Evolutionary conservation across 2,888 invertebrate genomes (phyloP).

Genomic region (Scaptomyza cyrtandrae): DNA sequence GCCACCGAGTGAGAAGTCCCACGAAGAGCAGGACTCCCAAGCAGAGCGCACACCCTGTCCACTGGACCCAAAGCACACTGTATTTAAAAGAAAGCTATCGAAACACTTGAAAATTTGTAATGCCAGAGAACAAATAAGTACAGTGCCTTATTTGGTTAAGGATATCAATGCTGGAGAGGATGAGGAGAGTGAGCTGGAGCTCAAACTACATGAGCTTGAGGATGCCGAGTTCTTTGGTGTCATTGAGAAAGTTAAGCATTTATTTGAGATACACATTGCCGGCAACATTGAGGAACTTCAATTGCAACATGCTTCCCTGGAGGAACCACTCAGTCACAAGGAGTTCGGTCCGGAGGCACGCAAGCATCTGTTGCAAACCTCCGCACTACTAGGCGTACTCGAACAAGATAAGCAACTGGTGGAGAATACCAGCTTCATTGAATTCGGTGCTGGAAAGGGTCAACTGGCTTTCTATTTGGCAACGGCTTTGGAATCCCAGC

Average conservation of each 20-base stretch:
- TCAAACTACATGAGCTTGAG: slow-evolving; percentile 84
- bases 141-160: slow-evolving; percentile 84
- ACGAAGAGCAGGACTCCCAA: slow-evolving; percentile 50
- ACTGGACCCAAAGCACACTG: slow-evolving; percentile 90
- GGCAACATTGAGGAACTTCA: slow-evolving; percentile 84
- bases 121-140: slow-evolving; percentile 86
- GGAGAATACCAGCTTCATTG: slow-evolving; percentile 90
- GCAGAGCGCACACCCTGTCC: slow-evolving; percentile 88
- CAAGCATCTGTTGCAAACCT: slow-evolving; percentile 92
- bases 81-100: slow-evolving; percentile 87
- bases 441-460: slow-evolving; percentile 96
- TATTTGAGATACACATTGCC: slow-evolving; percentile 83
- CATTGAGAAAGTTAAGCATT: slow-evolving; percentile 84
- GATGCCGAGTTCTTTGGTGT: slow-evolving; percentile 82
- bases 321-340: slow-evolving; percentile 85
- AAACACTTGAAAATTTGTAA: slow-evolving; percentile 91
- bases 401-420: slow-evolving; percentile 87
- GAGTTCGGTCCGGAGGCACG: slow-evolving; percentile 87
- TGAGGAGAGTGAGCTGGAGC: slow-evolving; percentile 30
- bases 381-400: slow-evolving; percentile 90
- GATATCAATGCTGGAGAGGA: slow-evolving; percentile 77
- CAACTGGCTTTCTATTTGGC: slow-evolving; percentile 92
- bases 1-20: slow-evolving; percentile 63
- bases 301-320: slow-evolving; percentile 85
- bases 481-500: slow-evolving; percentile 85